Percentiles rank a stretch among this genome's conserved stretches.
Evolutionary conservation across 2,888 invertebrate species (phyloP).

Genomic region (Tachina fera): DNA sequence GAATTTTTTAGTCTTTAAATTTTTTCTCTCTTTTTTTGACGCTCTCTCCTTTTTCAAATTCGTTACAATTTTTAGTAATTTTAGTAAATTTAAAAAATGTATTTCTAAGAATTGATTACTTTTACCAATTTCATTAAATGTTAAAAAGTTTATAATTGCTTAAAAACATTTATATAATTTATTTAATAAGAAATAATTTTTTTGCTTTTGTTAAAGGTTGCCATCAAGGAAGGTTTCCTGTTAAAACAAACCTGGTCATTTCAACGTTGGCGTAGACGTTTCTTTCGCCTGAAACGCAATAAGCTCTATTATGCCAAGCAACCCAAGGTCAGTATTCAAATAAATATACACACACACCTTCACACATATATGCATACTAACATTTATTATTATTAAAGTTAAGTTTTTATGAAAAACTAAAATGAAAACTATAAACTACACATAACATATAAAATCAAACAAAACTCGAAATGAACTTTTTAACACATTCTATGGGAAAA

Average conservation of each 20-base stretch:
- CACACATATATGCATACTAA: not conserved
- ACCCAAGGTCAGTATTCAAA: constrained; percentile 87
- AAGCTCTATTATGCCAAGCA: constrained; percentile 94
- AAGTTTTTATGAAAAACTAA: constrained; percentile 6
- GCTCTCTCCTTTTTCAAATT: too few relatives aligned
- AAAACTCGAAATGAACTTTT: constrained; percentile 41
- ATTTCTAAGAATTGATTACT: too few relatives aligned
- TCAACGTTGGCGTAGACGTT: constrained; percentile 93
- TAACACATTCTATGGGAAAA: constrained; percentile 9
- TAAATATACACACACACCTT: not conserved
- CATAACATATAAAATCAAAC: not conserved
- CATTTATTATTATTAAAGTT: not conserved
- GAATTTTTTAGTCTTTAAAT: too few relatives aligned
- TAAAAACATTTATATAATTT: constrained; percentile 10
- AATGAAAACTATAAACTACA: constrained; percentile 1
- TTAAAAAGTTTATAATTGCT: too few relatives aligned
- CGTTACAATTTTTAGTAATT: too few relatives aligned
- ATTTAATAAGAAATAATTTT: constrained; percentile 1
- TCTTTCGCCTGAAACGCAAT: constrained; percentile 92
- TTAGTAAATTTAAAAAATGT: too few relatives aligned
- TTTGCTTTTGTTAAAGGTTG: constrained; percentile 82
- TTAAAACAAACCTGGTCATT: constrained; percentile 94
- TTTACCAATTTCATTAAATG: too few relatives aligned
- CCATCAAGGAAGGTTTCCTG: constrained; percentile 91
- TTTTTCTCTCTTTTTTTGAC: too few relatives aligned